Conservation (phyloP, 2,113 vertebrate species). For the Pitta sordida region DNA sequence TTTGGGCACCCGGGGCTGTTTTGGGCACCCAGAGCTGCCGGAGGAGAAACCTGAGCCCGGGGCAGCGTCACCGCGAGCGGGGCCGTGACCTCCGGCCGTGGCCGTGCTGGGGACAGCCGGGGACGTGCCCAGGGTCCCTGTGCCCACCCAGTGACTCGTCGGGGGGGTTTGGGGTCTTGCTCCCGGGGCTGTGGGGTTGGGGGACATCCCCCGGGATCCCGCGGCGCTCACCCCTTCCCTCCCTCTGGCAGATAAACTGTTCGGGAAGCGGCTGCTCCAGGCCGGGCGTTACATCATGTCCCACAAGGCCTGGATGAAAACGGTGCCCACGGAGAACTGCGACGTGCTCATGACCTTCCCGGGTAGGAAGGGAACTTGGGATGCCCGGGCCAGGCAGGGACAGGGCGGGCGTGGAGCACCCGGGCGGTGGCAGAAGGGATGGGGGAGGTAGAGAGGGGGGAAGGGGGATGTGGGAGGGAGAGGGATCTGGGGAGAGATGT, state of each 20-base stretch:
- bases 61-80: not conserved
- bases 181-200: rapidly evolving
- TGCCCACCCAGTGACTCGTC: rapidly evolving
- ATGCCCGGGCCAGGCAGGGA: rapidly evolving
- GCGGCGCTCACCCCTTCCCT: not conserved
- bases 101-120: not conserved
- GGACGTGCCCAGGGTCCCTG: not conserved
- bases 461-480: not conserved
- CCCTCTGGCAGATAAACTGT: slow-evolving; percentile 85
- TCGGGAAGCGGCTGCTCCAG: slow-evolving; percentile 93
- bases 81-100: not conserved
- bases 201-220: not conserved
- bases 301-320: slow-evolving; percentile 99
- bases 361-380: slow-evolving; percentile 69
- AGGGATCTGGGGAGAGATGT: not conserved
- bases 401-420: not conserved
- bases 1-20: not conserved
- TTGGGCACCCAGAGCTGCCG: not conserved
- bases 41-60: not conserved
- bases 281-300: slow-evolving; percentile 96
- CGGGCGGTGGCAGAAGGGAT: not conserved
- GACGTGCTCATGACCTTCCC: slow-evolving; percentile 96
- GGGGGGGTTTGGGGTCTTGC: rapidly evolving
- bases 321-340: slow-evolving; percentile 96
- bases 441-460: not conserved